Conservation (phyloP, 37 sponge, comb jelly and placozoan genomes). For the Haliclona indistincta region DNA sequence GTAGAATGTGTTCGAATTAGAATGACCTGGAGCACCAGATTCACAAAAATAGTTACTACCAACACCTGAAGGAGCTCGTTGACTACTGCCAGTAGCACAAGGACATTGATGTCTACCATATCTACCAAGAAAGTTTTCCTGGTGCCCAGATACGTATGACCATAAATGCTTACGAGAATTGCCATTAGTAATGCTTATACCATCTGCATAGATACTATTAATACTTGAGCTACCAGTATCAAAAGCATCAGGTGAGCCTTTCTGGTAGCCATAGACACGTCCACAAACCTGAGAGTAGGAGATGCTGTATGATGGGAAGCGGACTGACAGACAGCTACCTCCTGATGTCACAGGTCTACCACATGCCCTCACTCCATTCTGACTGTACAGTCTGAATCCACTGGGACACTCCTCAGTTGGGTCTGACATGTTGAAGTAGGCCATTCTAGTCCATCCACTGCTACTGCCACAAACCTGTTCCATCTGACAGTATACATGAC, state of each 20-base stretch:
- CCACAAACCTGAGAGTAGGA: constrained; percentile 35
- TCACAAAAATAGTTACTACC: too few species aligned
- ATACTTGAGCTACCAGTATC: too few species aligned
- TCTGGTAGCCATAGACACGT: not conserved
- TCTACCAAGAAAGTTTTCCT: not conserved
- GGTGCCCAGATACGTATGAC: constrained; percentile 1
- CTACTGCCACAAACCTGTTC: not conserved
- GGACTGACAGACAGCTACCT: not conserved
- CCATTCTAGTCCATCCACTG: constrained; percentile 11
- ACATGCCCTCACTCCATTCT: constrained; percentile 15
- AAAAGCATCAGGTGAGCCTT: constrained; percentile 5
- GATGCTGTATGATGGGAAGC: not conserved
- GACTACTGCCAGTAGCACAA: too few species aligned
- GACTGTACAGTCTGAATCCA: not conserved
- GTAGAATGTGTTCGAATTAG: not conserved
- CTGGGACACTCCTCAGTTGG: constrained; percentile 8
- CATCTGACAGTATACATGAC: constrained; percentile 25
- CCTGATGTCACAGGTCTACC: not conserved
- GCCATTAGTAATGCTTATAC: constrained; percentile 18
- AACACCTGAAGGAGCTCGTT: too few species aligned
- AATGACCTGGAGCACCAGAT: too few species aligned
- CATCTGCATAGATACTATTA: constrained; percentile 25
- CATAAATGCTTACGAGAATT: constrained; percentile 25
- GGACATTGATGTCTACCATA: too few species aligned
- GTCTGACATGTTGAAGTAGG: constrained; percentile 19